phyloP scores from a whole-genome alignment of 2,888 invertebrate species.

The Prenolepis imparis region DNA sequence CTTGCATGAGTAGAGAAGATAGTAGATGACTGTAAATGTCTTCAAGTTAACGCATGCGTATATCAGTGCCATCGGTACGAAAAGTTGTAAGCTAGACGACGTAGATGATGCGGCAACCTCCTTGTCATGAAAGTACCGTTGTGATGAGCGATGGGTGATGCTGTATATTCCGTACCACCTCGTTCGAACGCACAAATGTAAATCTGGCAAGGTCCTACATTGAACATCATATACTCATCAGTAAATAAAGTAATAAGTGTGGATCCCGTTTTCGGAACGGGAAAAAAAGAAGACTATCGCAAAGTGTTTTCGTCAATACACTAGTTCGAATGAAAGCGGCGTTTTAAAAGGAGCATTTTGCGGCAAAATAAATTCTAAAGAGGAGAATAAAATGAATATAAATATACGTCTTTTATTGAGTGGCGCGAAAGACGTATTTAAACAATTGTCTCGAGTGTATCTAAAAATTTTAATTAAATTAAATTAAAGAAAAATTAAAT shows the following conservation, averaged over 20 bases:
- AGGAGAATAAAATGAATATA: neutral
- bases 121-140: constrained; percentile 50
- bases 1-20: neutral
- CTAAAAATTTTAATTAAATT: neutral
- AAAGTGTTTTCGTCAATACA: neutral
- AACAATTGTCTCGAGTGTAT: neutral
- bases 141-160: constrained; percentile 35
- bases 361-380: neutral
- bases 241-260: neutral
- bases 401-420: neutral
- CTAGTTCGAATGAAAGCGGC: neutral
- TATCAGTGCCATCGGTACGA: constrained; percentile 33
- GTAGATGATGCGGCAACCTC: constrained; percentile 47
- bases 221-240: constrained; percentile 6
- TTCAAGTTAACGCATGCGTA: constrained; percentile 12
- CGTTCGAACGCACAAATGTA: constrained; percentile 34
- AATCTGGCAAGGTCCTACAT: constrained; percentile 21
- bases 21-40: constrained; percentile 8
- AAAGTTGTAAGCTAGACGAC: constrained; percentile 45
- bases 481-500: neutral
- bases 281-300: neutral
- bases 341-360: neutral
- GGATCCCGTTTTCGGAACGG: neutral
- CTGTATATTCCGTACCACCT: constrained; percentile 34
- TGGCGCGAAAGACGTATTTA: no score